phyloP scores from a whole-genome alignment of 2,888 invertebrate genomes.

The Chrysolina americana region DNA sequence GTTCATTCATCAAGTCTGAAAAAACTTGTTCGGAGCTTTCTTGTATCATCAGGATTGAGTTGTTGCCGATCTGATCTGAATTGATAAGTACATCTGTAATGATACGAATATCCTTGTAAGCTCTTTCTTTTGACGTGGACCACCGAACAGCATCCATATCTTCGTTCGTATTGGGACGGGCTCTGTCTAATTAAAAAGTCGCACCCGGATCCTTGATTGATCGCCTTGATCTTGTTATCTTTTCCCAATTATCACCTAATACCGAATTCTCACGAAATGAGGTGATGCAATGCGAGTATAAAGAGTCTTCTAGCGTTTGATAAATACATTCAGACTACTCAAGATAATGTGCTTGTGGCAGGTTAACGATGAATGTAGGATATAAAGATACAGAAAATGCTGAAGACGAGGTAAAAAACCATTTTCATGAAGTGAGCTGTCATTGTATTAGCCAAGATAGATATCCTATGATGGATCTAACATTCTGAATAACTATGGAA shows the following conservation, averaged over 20 bases:
- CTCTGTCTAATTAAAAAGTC: slow-evolving; percentile 20
- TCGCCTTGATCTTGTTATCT: slow-evolving; percentile 14
- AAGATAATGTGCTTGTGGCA: too few relatives aligned
- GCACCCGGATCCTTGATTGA: slow-evolving; percentile 6
- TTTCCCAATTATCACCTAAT: neutral
- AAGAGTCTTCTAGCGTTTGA: too few relatives aligned
- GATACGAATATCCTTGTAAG: slow-evolving; percentile 40
- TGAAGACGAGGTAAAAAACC: too few relatives aligned
- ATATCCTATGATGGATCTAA: too few relatives aligned
- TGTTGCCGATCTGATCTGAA: slow-evolving; percentile 2
- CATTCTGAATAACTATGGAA: too few relatives aligned
- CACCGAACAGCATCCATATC: slow-evolving; percentile 40
- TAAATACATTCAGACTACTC: too few relatives aligned
- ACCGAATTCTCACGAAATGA: neutral
- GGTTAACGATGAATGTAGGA: too few relatives aligned
- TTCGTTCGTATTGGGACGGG: slow-evolving; percentile 30
- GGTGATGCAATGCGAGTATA: neutral
- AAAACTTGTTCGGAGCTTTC: slow-evolving; percentile 8
- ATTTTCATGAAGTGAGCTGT: too few relatives aligned
- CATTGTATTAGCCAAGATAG: too few relatives aligned
- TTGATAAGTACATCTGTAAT: slow-evolving; percentile 31
- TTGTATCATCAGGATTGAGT: slow-evolving; percentile 1
- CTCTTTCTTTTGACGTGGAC: slow-evolving; percentile 38
- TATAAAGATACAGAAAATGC: too few relatives aligned
- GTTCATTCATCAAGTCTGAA: neutral